Conservation (phyloP, 1,140 invertebrate genomes). For the Rhagoletis pomonella region DNA sequence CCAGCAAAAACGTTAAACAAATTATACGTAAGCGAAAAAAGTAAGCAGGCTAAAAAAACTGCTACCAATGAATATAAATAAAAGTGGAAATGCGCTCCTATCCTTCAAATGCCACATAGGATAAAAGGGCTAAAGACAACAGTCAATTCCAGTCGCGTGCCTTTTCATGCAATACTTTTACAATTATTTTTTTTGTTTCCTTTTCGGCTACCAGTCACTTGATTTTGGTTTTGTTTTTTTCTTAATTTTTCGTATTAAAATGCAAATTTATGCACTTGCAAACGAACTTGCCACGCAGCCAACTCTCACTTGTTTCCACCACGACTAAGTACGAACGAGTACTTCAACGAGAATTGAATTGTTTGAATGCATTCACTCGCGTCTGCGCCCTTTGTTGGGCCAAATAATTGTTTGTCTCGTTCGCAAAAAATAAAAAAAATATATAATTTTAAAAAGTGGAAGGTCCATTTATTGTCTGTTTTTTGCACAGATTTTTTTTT, state of each 20-base stretch:
- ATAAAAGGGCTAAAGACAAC: slow-evolving; percentile 46
- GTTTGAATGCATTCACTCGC: slow-evolving; percentile 47
- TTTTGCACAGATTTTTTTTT: not conserved
- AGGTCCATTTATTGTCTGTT: slow-evolving; percentile 17
- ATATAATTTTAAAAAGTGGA: not conserved
- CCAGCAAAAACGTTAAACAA: slow-evolving; percentile 37
- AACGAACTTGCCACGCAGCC: not conserved
- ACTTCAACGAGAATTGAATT: slow-evolving; percentile 34
- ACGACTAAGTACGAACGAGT: not conserved
- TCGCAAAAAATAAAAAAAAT: not conserved
- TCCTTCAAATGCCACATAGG: slow-evolving; percentile 4
- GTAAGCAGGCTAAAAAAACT: not conserved
- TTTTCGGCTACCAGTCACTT: not conserved
- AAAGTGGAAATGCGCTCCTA: slow-evolving; percentile 11
- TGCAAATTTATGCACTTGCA: slow-evolving; percentile 51
- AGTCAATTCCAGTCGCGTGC: slow-evolving; percentile 28
- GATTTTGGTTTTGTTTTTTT: slow-evolving; percentile 17
- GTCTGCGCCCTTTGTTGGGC: slow-evolving; percentile 29
- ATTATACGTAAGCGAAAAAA: slow-evolving; percentile 42
- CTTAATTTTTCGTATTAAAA: slow-evolving; percentile 20
- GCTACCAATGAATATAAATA: slow-evolving; percentile 42
- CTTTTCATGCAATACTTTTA: not conserved
- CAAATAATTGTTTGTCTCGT: slow-evolving; percentile 33
- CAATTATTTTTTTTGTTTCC: not conserved
- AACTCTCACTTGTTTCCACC: not conserved